Evolutionary conservation across 2,888 invertebrate genomes (phyloP).

Genomic region (Oxyteleia sp.): DNA sequence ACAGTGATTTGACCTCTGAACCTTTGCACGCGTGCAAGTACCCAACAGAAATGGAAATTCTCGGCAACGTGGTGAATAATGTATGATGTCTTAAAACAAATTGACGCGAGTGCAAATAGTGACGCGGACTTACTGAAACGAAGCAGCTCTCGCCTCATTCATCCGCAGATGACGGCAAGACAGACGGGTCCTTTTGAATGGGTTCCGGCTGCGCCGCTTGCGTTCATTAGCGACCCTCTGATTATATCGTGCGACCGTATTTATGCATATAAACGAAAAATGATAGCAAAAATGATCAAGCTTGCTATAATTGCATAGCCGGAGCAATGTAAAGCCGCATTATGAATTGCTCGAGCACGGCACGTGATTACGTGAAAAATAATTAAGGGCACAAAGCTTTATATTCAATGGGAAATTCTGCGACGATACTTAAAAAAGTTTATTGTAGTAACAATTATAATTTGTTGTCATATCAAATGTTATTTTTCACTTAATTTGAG

Average conservation of each 20-base stretch:
- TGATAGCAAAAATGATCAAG: constrained; percentile 53
- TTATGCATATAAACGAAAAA: constrained; percentile 39
- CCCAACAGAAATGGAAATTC: constrained; percentile 37
- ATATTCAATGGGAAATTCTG: no score
- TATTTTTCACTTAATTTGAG: no score
- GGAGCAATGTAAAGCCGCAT: neutral
- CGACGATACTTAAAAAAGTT: no score
- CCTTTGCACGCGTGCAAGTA: constrained; percentile 20
- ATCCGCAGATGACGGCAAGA: constrained; percentile 66
- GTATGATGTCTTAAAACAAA: constrained; percentile 69
- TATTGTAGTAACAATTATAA: no score
- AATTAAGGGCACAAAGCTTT: no score
- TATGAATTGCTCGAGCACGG: neutral
- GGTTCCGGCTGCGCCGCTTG: constrained; percentile 28
- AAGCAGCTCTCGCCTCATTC: constrained; percentile 61
- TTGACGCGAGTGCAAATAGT: constrained; percentile 74
- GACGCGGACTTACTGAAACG: constrained; percentile 47
- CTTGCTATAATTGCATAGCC: constrained; percentile 33
- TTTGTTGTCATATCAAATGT: no score
- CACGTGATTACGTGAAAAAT: neutral
- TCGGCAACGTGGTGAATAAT: constrained; percentile 58
- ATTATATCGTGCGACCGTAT: constrained; percentile 48
- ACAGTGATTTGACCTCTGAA: constrained; percentile 47
- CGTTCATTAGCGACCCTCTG: constrained; percentile 66
- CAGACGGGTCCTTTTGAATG: constrained; percentile 69